phyloP scores from a whole-genome alignment of 2,888 invertebrate genomes.

The Acleris holmiana region DNA sequence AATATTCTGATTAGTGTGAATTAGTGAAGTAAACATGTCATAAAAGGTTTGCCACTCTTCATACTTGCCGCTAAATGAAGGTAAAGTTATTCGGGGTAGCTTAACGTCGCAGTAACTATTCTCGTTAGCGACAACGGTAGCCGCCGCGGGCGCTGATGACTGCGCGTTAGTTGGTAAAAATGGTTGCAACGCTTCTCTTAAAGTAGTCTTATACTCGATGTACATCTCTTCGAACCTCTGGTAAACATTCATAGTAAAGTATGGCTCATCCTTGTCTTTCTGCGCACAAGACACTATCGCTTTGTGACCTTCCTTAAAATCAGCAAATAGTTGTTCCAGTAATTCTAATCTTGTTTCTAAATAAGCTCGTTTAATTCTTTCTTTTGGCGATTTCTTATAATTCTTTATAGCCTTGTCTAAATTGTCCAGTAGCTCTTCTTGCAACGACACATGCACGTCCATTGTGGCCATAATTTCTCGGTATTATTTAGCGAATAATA shows the following conservation, averaged over 20 bases:
- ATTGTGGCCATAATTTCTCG: background rate
- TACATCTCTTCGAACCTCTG: background rate
- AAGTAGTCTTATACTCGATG: background rate
- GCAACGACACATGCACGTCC: background rate
- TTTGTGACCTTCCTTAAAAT: background rate
- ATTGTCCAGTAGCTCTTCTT: background rate
- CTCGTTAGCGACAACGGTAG: background rate
- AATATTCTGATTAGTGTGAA: constrained; percentile 38
- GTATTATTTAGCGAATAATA: background rate
- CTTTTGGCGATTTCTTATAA: background rate
- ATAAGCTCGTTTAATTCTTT: background rate
- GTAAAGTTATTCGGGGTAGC: constrained; percentile 39
- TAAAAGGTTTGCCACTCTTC: constrained; percentile 42
- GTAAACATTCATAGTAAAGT: background rate
- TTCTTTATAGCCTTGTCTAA: background rate
- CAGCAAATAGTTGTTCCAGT: background rate
- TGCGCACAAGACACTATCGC: background rate
- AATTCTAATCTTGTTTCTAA: background rate
- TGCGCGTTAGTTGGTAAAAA: background rate
- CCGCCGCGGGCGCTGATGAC: background rate
- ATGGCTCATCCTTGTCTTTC: background rate
- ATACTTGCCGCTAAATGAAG: constrained; percentile 40
- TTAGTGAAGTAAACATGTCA: constrained; percentile 41
- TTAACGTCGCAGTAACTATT: constrained; percentile 23
- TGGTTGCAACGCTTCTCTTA: background rate